A percentile compares a stretch with the other conserved stretches of the same genome.
phyloP scores from a whole-genome alignment of 2,888 invertebrate genomes.

The Periphyllus acericola region DNA sequence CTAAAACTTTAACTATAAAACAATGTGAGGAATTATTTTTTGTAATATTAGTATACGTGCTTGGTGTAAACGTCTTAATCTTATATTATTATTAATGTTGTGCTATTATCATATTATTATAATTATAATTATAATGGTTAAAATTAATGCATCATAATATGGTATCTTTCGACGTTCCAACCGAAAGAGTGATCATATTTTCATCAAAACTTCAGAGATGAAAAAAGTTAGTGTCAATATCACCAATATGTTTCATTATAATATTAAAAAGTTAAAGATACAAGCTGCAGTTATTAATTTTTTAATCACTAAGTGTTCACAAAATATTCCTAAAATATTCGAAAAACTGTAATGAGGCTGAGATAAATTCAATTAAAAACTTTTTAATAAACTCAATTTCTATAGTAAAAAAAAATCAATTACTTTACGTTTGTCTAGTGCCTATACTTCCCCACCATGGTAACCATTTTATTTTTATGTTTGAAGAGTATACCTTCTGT shows the following conservation, averaged over 20 bases:
- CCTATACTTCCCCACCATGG: not conserved
- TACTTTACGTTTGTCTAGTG: slow-evolving; percentile 1
- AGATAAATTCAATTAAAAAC: slow-evolving; percentile 8
- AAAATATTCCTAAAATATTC: not conserved
- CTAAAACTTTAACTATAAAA: too few species aligned
- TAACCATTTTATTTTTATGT: slow-evolving; percentile 23
- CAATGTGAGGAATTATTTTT: too few species aligned
- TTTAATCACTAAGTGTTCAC: not conserved
- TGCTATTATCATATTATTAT: too few species aligned
- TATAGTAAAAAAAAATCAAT: not conserved
- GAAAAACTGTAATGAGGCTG: not conserved
- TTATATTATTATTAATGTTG: too few species aligned
- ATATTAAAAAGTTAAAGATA: not conserved
- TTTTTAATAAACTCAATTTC: not conserved
- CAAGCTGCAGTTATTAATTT: not conserved
- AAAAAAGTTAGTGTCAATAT: not conserved
- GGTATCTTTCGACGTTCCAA: not conserved
- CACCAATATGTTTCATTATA: not conserved
- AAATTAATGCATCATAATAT: too few species aligned
- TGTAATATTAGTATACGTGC: too few species aligned
- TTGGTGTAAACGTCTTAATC: too few species aligned
- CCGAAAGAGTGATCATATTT: not conserved
- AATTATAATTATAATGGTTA: too few species aligned
- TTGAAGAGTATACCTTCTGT: slow-evolving; percentile 30
- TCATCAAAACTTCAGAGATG: not conserved